Base-by-base conservation (phyloP, 2,113 vertebrate genomes). In the Romanogobio albipinnatus region DNA sequence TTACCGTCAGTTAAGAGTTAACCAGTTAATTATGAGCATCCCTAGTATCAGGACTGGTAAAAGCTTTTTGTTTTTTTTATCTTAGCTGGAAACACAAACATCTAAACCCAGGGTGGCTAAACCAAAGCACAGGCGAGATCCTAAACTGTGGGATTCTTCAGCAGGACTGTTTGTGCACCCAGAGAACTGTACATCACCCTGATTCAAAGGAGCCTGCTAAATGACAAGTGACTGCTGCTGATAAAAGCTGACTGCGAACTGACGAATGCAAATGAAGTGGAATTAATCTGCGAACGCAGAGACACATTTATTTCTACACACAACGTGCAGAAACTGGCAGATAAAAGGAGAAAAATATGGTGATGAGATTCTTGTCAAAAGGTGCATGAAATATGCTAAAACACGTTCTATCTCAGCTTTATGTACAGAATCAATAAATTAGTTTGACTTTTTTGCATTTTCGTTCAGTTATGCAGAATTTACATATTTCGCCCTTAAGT, bases 221-320 rank as follows among this genome's bases (percentile, higher is more conserved):
- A 81, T 81, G 47, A 81, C 62, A 81, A 68, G 43, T 53, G 59
- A 81, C 61, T 81, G 45, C 43, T 81, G 24, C n/a, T 66, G 61
- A 66, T 64, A 66, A 66, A 81, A 81, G 24, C 61, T 9, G 45
- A 81, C 59, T 64, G 61, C 1, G 39, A 62, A 45, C 39, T 79
- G 77, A 51, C 43, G 43, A 81, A 47, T 68, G 61, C 61, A 81
- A 81, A 81, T 81, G 24, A 81, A 51, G 61, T 68, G 15, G n/a
- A 80, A 80, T 80, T 80, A 66, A 80, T 64, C 77, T 62, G 13
- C n/a, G 2, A 80, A 66, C 2, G 45, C 61, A 68, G 51, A 29
- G 45, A 36, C 29, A 68, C 26, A 29, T 68, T 68, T 51, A 68
- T 51, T 49, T 80, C n/a, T 43, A 80, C 58, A 79, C 77, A 61